Base-by-base conservation (phyloP, 2,888 invertebrate species). In the Cryptophagus acutangulus region DNA sequence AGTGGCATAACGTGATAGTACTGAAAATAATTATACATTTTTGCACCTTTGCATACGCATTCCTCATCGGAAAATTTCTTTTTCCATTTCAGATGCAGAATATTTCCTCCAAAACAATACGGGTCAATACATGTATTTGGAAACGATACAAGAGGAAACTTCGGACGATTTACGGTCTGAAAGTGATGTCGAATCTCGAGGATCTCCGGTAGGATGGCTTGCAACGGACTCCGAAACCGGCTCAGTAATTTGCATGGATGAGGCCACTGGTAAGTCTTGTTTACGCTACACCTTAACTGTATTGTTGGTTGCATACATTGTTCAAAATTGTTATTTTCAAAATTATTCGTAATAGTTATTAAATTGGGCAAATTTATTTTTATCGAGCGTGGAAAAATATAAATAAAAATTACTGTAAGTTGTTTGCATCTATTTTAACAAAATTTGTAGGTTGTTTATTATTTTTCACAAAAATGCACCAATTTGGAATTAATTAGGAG, bases 71-170 rank as follows among this genome's bases (percentile, higher is more conserved):
- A 20, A 20, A 6, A 20, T 20, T 20, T 20, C 6, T 8, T 20
- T 20, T 5, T 5, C 13, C 29, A 10, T 70, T 70, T 9, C 63
- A 73, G 74, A 73, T 65, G 72, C 70, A 17, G 71, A 70, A 33
- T 61, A 70, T 43, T 71, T 71, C 49, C 57, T 71, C 9, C 66
- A 66, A 16, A 61, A 65, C 18, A 57, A 49, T 33, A 49, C 57
- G 6, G 73, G 73, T 54, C 78, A 79, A 55, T 76, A 74, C 54
- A 76, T 82, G 62, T 84, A 83, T 67, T 75, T 89, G 71, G 89
- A 90, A 70, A 89, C 90, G 16, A 90, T 90, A 65, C 77, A 87
- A 60, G 90, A 90, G 70, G 90, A 90, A 70, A 89, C 89, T 12
- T 87, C 87, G 54, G 89, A 90, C 71, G 89, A 90, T 62, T 71